Conservation (phyloP, 2,888 invertebrate genomes). For the Drosophila helvetica region DNA sequence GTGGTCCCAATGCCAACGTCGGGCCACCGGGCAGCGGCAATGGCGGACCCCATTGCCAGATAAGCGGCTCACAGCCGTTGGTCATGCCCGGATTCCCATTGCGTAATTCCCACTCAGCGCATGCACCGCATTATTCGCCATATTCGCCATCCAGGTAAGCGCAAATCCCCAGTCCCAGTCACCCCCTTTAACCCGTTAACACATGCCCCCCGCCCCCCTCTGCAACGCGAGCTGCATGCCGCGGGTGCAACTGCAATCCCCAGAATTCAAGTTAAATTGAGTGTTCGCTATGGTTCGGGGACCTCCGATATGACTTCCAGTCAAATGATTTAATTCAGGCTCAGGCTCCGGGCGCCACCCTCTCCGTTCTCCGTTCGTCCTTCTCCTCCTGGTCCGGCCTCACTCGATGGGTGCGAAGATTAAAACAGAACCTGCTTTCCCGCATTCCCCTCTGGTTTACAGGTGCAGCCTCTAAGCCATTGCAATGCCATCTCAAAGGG, state of each 20-base stretch:
- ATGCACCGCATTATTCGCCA: slow-evolving; percentile 93
- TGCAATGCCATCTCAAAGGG: too few species aligned
- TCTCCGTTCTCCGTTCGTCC: too few species aligned
- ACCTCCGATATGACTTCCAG: slow-evolving; percentile 29
- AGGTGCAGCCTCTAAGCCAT: too few species aligned
- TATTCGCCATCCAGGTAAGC: slow-evolving; percentile 92
- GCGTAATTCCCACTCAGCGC: slow-evolving; percentile 86
- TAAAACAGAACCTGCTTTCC: not conserved
- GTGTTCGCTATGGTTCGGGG: slow-evolving; percentile 12
- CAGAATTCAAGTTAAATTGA: slow-evolving; percentile 37
- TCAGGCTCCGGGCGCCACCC: not conserved
- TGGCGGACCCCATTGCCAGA: slow-evolving; percentile 87
- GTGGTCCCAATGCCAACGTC: slow-evolving; percentile 25
- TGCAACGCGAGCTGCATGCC: not conserved
- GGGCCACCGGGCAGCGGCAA: slow-evolving; percentile 78
- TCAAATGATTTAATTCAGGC: slow-evolving; percentile 25
- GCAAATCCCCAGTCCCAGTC: not conserved
- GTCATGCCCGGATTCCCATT: slow-evolving; percentile 95
- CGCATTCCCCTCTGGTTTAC: too few species aligned
- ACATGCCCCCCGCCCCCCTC: not conserved
- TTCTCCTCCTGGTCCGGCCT: not conserved
- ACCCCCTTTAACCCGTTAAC: not conserved
- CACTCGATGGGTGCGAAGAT: not conserved
- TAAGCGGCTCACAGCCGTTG: slow-evolving; percentile 89
- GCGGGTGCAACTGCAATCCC: slow-evolving; percentile 8